phyloP scores from a whole-genome alignment of 1,140 invertebrate genomes.

The Metopolophium dirhodum region DNA sequence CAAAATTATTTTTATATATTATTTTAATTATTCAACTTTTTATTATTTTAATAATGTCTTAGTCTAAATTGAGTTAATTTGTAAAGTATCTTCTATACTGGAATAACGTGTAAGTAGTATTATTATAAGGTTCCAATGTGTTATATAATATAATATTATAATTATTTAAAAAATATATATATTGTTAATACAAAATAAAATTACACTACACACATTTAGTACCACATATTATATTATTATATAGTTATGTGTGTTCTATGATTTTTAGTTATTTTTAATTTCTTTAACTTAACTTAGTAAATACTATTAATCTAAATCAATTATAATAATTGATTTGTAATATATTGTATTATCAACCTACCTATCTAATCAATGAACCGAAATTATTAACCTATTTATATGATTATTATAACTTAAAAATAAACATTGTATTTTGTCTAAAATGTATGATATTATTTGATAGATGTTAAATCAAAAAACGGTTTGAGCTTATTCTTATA shows the following conservation, averaged over 20 bases:
- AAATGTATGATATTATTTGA: background rate
- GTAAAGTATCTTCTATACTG: too few species aligned
- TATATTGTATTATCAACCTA: background rate
- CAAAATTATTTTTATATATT: background rate
- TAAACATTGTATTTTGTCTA: background rate
- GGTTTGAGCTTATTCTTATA: background rate
- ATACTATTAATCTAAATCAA: background rate
- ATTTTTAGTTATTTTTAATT: background rate
- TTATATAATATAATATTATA: too few species aligned
- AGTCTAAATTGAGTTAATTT: background rate
- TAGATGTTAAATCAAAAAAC: background rate
- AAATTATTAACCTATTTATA: background rate
- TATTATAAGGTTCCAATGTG: background rate
- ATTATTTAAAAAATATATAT: too few species aligned
- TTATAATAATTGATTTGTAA: background rate
- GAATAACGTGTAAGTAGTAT: too few species aligned
- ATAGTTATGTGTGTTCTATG: background rate
- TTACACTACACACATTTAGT: background rate
- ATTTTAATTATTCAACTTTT: background rate
- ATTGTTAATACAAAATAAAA: background rate
- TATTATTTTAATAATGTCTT: background rate
- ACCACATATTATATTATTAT: background rate
- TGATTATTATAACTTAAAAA: background rate
- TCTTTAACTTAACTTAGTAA: too few species aligned
- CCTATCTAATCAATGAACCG: background rate